These are phyloP conservation scores for Linnaemya vulpina DNA, from an alignment of 2,888 invertebrate genomes.

Conservation along the genomic window DNA sequence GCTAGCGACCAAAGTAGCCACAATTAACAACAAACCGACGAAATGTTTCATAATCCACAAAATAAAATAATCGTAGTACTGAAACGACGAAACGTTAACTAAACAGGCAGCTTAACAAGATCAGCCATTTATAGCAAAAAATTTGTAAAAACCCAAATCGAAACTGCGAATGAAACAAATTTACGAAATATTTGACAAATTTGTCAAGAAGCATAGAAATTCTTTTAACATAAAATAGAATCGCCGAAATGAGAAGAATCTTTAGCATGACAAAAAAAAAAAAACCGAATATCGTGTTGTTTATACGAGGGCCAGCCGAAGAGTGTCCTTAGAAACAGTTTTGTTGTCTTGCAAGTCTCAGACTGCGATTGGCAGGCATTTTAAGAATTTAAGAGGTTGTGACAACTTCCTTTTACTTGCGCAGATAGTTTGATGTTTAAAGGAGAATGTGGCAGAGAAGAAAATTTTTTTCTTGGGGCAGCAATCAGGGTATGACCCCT, in stretches of 20 bases:
- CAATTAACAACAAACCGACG: constrained; percentile 76
- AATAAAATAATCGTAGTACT: constrained; percentile 48
- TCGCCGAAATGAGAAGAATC: not conserved
- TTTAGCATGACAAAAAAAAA: constrained; percentile 13
- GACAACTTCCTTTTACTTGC: too few species aligned
- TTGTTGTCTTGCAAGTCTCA: too few species aligned
- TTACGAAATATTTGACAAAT: constrained; percentile 15
- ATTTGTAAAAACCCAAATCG: constrained; percentile 19
- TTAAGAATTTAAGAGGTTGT: too few species aligned
- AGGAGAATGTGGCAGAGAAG: too few species aligned
- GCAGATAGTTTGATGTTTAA: too few species aligned
- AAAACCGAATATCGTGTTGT: not conserved
- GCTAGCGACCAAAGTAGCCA: constrained; percentile 75
- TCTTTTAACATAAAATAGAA: constrained; percentile 26
- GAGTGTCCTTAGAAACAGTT: not conserved
- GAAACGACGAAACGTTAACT: constrained; percentile 46
- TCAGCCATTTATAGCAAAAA: constrained; percentile 63
- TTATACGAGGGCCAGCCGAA: not conserved
- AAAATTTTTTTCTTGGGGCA: too few species aligned
- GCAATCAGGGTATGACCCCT: too few species aligned
- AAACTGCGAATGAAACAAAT: not conserved
- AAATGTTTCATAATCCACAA: constrained; percentile 76
- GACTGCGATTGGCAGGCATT: too few species aligned
- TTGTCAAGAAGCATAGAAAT: not conserved
- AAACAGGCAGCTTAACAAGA: constrained; percentile 10